A percentile compares a stretch with the other conserved stretches of the same genome.
phyloP scores from a whole-genome alignment of 1,140 invertebrate genomes.

The Monochamus saltuarius region DNA sequence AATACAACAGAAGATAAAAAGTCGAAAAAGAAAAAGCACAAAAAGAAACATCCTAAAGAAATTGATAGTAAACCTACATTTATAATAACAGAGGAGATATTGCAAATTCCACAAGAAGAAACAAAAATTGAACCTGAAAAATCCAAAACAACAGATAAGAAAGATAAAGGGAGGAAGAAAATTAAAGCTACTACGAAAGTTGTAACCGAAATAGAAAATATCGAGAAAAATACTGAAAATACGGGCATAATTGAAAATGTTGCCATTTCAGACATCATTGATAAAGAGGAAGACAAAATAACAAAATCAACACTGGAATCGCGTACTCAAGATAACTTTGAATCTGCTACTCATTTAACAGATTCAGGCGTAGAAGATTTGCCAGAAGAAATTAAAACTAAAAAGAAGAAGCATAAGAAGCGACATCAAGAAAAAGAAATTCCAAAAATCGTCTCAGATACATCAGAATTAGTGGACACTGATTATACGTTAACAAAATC shows the following conservation, averaged over 20 bases:
- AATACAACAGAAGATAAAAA: constrained; percentile 23
- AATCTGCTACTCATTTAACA: no score
- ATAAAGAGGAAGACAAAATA: not conserved
- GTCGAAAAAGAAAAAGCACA: constrained; percentile 32
- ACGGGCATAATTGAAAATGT: constrained; percentile 6
- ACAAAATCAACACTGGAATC: not conserved
- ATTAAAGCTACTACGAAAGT: not conserved
- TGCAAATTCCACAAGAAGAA: constrained; percentile 24
- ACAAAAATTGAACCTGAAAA: constrained; percentile 1
- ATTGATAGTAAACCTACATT: constrained; percentile 25
- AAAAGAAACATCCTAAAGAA: constrained; percentile 29
- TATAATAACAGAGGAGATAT: constrained; percentile 28
- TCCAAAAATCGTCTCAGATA: not conserved
- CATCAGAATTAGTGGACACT: not conserved
- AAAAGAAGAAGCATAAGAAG: constrained; percentile 19
- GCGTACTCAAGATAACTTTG: no score
- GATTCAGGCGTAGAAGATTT: no score
- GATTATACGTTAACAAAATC: not conserved
- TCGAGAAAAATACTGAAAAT: constrained; percentile 7
- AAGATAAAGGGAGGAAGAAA: not conserved
- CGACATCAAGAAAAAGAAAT: constrained; percentile 4
- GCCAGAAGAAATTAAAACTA: constrained; percentile 7
- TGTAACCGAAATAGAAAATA: constrained; percentile 9
- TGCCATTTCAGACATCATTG: constrained; percentile 13
- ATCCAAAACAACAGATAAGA: not conserved